Evolutionary conservation across 1,140 invertebrate genomes (phyloP).

Genomic region (Leucophenga varia): DNA sequence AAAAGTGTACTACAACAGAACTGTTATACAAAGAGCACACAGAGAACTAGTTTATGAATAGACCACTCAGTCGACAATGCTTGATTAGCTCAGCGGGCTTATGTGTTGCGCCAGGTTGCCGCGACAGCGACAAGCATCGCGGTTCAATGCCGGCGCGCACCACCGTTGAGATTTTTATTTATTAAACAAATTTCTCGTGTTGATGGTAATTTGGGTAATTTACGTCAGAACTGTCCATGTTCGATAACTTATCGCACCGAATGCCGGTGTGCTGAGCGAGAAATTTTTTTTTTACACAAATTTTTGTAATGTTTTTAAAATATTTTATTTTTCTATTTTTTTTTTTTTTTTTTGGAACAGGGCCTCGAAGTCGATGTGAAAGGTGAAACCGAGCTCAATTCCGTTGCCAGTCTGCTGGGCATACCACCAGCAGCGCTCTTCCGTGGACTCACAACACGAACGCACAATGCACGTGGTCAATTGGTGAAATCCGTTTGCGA

Average conservation of each 20-base stretch:
- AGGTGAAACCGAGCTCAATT: conserved; percentile 77
- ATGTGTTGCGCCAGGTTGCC: too few species aligned
- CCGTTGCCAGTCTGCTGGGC: conserved; percentile 81
- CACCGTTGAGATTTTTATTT: neutral
- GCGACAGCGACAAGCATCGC: too few species aligned
- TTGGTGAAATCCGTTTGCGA: conserved; percentile 81
- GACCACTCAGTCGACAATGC: too few species aligned
- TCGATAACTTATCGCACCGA: conserved; percentile 18
- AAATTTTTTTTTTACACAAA: conserved; percentile 21
- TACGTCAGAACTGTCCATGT: conserved; percentile 48
- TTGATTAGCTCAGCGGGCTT: too few species aligned
- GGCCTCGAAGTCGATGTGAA: conserved; percentile 73
- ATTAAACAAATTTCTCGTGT: conserved; percentile 39
- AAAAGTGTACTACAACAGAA: too few species aligned
- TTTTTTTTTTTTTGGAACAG: conserved; percentile 22
- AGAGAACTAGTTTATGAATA: too few species aligned
- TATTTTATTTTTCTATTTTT: neutral
- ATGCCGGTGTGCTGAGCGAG: conserved; percentile 32
- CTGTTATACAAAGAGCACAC: too few species aligned
- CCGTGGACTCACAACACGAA: conserved; percentile 79
- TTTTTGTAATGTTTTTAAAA: neutral
- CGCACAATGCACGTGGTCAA: conserved; percentile 81
- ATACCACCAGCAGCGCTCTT: conserved; percentile 76
- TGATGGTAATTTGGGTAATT: conserved; percentile 50
- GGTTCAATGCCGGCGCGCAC: conserved; percentile 16